These are phyloP conservation scores for Hippocampus zosterae DNA, from an alignment of 2,113 vertebrate species.

Conservation along the genomic window DNA sequence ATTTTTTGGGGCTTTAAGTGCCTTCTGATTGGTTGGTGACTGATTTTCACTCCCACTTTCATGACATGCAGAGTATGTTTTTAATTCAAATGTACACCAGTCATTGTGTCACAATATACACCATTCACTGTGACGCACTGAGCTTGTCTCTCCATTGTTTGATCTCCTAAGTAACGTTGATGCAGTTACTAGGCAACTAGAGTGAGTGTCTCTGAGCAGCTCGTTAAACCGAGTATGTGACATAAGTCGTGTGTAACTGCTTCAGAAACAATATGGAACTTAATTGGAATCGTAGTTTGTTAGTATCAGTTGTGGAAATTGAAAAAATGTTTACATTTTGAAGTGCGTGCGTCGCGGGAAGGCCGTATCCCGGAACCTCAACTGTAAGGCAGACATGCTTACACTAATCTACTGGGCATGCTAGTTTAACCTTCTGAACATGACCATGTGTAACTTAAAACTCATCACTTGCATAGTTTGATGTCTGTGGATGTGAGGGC, in stretches of 20 bases:
- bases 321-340: background rate
- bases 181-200: slow-evolving; percentile 72
- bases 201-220: slow-evolving; percentile 36
- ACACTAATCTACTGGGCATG: too few relatives aligned
- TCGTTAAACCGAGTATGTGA: slow-evolving; percentile 27
- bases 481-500: too few relatives aligned
- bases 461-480: too few relatives aligned
- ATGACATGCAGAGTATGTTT: background rate
- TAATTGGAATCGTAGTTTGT: background rate
- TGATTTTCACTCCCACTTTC: background rate
- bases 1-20: too few relatives aligned
- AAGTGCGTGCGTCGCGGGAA: too few relatives aligned
- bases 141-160: slow-evolving; percentile 3
- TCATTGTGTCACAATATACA: background rate
- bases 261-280: slow-evolving; percentile 2
- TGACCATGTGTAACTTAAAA: too few relatives aligned
- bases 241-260: slow-evolving; percentile 26
- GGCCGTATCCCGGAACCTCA: too few relatives aligned
- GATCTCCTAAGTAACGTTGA: slow-evolving; percentile 31
- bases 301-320: background rate
- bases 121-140: slow-evolving; percentile 8
- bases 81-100: background rate
- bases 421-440: too few relatives aligned
- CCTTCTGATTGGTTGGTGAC: too few relatives aligned
- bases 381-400: too few relatives aligned